Conservation (phyloP, 2,888 invertebrate species). For the Morpho achilles region DNA sequence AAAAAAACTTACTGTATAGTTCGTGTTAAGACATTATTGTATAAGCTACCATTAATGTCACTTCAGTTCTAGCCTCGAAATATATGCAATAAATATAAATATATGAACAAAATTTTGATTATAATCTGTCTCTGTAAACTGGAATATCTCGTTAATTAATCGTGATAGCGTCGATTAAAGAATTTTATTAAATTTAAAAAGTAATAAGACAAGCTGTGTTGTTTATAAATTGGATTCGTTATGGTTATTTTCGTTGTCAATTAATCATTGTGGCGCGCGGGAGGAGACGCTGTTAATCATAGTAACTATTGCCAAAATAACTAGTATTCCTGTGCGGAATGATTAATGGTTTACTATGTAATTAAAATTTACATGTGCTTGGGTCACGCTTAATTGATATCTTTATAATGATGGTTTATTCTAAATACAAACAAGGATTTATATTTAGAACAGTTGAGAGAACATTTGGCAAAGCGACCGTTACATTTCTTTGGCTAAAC, state of each 20-base stretch:
- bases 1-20: too few species aligned
- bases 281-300: conserved; percentile 46
- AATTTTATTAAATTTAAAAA: neutral
- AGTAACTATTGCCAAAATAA: conserved; percentile 70
- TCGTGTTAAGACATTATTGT: too few species aligned
- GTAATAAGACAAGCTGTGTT: conserved; percentile 3
- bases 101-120: too few species aligned
- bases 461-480: too few species aligned
- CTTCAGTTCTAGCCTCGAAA: too few species aligned
- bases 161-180: too few species aligned
- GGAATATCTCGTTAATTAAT: too few species aligned
- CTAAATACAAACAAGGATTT: neutral
- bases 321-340: conserved; percentile 57
- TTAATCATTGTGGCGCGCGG: conserved; percentile 57
- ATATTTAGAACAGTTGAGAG: too few species aligned
- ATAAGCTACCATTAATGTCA: too few species aligned
- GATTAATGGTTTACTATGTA: conserved; percentile 59
- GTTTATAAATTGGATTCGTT: conserved; percentile 31
- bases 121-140: too few species aligned
- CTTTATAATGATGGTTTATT: conserved; percentile 29
- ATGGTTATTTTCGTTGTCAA: conserved; percentile 62
- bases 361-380: conserved; percentile 47
- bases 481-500: too few species aligned
- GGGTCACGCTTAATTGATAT: conserved; percentile 42
- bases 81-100: too few species aligned